Percentiles rank a stretch among this genome's conserved stretches.
phyloP scores from a whole-genome alignment of 2,888 invertebrate genomes.

The Dendrolimus houi region DNA sequence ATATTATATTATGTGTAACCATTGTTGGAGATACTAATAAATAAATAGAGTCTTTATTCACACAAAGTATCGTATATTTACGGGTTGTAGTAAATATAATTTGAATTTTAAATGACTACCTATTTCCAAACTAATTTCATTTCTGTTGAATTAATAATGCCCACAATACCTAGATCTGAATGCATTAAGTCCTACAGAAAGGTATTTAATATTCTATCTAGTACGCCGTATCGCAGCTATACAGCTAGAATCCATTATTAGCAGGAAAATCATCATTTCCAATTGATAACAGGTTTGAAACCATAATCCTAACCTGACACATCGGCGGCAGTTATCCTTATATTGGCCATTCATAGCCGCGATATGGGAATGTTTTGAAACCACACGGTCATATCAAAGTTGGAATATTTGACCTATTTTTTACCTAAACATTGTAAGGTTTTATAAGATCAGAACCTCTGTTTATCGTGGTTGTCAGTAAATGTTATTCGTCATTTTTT shows the following conservation, averaged over 20 bases:
- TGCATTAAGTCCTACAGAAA: not conserved
- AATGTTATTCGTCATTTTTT: too few species aligned
- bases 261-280: constrained; percentile 22
- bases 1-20: too few species aligned
- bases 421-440: too few species aligned
- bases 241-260: constrained; percentile 19
- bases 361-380: constrained; percentile 5
- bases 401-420: too few species aligned
- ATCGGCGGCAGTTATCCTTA: constrained; percentile 16
- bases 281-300: constrained; percentile 21
- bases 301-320: constrained; percentile 12
- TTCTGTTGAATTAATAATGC: not conserved
- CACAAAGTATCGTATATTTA: too few species aligned
- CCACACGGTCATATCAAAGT: not conserved
- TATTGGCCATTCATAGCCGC: constrained; percentile 12
- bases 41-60: too few species aligned
- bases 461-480: too few species aligned
- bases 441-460: too few species aligned
- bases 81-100: too few species aligned
- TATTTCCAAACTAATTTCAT: too few species aligned
- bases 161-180: not conserved
- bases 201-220: constrained; percentile 2
- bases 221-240: constrained; percentile 1
- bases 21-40: too few species aligned
- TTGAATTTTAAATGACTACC: too few species aligned